phyloP scores from a whole-genome alignment of 2,113 vertebrate genomes.

The Chamaea fasciata region DNA sequence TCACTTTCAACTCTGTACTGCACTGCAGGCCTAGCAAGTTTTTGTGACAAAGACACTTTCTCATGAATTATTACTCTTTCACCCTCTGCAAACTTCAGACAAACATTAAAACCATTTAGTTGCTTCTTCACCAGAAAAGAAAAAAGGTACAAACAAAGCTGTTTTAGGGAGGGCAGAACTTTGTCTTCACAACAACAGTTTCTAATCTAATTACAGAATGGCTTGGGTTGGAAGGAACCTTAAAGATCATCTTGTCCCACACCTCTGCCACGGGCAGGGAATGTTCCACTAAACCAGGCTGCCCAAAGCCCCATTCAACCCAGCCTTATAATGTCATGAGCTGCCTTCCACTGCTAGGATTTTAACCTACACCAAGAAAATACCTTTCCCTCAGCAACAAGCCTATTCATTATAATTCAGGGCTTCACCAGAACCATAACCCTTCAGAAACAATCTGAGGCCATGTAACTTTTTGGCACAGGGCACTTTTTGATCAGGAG shows the following conservation, averaged over 20 bases:
- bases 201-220: not conserved
- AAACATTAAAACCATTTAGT: not conserved
- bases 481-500: not conserved
- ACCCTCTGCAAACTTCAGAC: not conserved
- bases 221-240: not conserved
- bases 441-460: not conserved
- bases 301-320: too few relatives aligned
- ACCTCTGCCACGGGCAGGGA: not conserved
- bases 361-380: not conserved
- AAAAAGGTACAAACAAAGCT: not conserved
- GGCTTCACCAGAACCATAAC: not conserved
- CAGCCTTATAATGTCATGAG: fast-evolving
- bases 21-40: not conserved
- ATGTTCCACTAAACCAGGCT: not conserved
- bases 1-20: not conserved
- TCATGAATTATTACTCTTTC: not conserved
- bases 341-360: not conserved
- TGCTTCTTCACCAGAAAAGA: not conserved
- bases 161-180: not conserved
- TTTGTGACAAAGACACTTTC: not conserved
- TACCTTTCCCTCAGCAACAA: fast-evolving
- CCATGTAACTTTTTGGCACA: not conserved
- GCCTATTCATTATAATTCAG: not conserved
- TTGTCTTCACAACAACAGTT: not conserved
- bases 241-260: not conserved